These are phyloP conservation scores for Ips typographus DNA, from an alignment of 1,140 invertebrate species.

Conservation along the genomic window DNA sequence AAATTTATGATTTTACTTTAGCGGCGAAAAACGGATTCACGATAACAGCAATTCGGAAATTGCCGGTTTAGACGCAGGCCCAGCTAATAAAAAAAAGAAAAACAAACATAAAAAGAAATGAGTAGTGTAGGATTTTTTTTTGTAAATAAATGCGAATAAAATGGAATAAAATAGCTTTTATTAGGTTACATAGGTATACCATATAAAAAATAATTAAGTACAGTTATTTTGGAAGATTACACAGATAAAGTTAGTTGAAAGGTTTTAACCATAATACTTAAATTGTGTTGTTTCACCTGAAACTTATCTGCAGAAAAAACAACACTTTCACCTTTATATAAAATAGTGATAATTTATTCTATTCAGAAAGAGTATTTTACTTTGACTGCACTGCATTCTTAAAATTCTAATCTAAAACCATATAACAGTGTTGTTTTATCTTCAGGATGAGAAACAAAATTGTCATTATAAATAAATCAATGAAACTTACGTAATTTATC, in stretches of 20 bases:
- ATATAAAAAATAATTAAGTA: slow-evolving; percentile 33
- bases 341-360: not conserved
- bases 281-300: not conserved
- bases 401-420: not conserved
- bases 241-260: slow-evolving; percentile 3
- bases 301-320: not conserved
- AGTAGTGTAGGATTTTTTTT: not conserved
- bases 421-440: not conserved
- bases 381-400: not conserved
- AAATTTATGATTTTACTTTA: slow-evolving; percentile 18
- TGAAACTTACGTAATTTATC: slow-evolving; percentile 33
- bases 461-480: slow-evolving; percentile 4
- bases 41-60: slow-evolving; percentile 18
- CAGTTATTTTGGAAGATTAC: slow-evolving; percentile 17
- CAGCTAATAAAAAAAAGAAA: slow-evolving; percentile 30
- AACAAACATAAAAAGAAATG: slow-evolving; percentile 27
- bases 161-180: slow-evolving; percentile 20
- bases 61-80: slow-evolving; percentile 9
- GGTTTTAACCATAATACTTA: not conserved
- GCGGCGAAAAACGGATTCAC: slow-evolving; percentile 35
- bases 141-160: slow-evolving; percentile 11
- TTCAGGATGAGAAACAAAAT: not conserved
- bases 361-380: not conserved
- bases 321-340: not conserved
- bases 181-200: slow-evolving; percentile 5